Percentiles rank a stretch among this genome's conserved stretches.
These are phyloP conservation scores for Drosophila bifasciata DNA, from an alignment of 1,140 invertebrate species.

Conservation along the genomic window DNA sequence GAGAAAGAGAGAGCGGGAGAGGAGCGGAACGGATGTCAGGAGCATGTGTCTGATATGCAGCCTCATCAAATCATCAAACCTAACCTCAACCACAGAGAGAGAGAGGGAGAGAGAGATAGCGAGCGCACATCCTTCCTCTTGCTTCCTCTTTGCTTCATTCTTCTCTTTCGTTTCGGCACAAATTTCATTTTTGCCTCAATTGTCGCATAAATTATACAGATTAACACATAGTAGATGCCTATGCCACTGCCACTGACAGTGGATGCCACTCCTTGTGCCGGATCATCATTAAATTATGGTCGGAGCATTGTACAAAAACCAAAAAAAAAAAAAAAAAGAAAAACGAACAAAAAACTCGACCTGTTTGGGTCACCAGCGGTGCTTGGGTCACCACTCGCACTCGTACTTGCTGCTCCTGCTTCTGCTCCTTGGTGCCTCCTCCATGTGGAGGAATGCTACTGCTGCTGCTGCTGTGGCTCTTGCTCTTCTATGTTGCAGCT, in stretches of 20 bases:
- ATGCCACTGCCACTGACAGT: not conserved
- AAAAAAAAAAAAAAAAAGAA: slow-evolving; percentile 6
- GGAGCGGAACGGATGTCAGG: not conserved
- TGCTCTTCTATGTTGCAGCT: slow-evolving; percentile 17
- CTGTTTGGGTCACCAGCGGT: slow-evolving; percentile 20
- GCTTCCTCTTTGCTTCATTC: slow-evolving; percentile 11
- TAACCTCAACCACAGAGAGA: slow-evolving; percentile 6
- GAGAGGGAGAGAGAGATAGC: too few relatives aligned
- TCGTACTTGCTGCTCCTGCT: not conserved
- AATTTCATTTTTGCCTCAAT: slow-evolving; percentile 75
- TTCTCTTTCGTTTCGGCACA: slow-evolving; percentile 36
- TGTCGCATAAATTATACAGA: slow-evolving; percentile 80
- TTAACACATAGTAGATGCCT: slow-evolving; percentile 48
- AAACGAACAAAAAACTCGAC: slow-evolving; percentile 12
- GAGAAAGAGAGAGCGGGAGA: not conserved
- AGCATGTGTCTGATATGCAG: not conserved
- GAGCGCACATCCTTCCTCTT: not conserved
- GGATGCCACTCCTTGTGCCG: slow-evolving; percentile 9
- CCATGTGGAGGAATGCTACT: slow-evolving; percentile 2
- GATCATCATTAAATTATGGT: slow-evolving; percentile 63
- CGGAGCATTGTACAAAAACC: slow-evolving; percentile 28
- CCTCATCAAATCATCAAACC: slow-evolving; percentile 31
- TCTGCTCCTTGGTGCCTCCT: too few relatives aligned
- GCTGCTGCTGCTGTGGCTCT: slow-evolving; percentile 1
- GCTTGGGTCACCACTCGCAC: slow-evolving; percentile 4